Conservation (phyloP, 2,113 vertebrate genomes). For the Theropithecus gelada region DNA sequence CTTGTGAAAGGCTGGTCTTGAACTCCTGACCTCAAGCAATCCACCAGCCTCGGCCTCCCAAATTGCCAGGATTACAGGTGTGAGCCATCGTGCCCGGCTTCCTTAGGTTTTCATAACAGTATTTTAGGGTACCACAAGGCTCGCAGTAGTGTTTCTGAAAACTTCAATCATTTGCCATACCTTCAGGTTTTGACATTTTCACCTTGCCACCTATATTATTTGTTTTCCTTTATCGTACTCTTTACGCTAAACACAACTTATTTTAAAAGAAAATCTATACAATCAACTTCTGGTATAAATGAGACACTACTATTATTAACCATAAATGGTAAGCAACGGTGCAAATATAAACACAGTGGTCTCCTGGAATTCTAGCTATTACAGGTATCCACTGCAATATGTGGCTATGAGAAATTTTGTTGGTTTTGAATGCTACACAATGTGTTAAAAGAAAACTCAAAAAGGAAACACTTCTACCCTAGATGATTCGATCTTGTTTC, state of each 20-base stretch:
- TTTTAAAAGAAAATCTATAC: not conserved
- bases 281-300: not conserved
- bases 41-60: too few species aligned
- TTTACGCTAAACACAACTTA: not conserved
- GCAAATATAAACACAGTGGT: not conserved
- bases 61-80: too few species aligned
- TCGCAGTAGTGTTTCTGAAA: not conserved
- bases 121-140: rapidly evolving
- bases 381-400: not conserved
- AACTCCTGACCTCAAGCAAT: too few species aligned
- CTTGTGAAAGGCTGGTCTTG: too few species aligned
- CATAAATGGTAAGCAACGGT: not conserved
- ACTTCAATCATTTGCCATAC: not conserved
- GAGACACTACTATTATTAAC: not conserved
- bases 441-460: not conserved
- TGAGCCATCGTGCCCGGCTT: too few species aligned
- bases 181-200: not conserved
- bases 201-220: not conserved
- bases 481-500: not conserved
- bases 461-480: not conserved
- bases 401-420: not conserved
- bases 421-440: not conserved
- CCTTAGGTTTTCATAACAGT: not conserved
- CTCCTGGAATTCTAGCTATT: not conserved
- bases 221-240: not conserved